Evolutionary conservation across 2,888 invertebrate genomes (phyloP), one percentile per base, ranked within the genome.

Genomic region (Caenorhabditis sp.): DNA sequence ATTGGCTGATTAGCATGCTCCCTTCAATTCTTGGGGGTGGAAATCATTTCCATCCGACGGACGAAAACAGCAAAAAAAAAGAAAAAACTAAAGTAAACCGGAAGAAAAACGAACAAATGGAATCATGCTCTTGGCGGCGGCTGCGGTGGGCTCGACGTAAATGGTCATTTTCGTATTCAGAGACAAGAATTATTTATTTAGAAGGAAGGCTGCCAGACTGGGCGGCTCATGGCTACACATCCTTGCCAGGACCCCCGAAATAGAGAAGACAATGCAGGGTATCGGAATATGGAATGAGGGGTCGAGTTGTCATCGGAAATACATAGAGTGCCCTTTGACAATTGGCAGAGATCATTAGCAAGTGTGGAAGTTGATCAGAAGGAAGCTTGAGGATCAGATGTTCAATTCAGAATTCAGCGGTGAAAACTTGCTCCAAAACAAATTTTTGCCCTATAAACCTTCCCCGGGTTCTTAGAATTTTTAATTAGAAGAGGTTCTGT

Each of bases 161-260:
- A 53, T 28, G 55, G 55, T 28, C 28, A 28, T 55, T 55, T 55
- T 28, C 55, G 28, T 55, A 55, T 55, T 55, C 55, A 26, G 55
- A 20, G n/a, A n/a, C n/a, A n/a, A 9, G 28, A 28, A 55, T 55
- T 28, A 55, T 55, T 55, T 28, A 55, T 55, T 28, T 26, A 55
- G 55, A 28, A 24, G 51, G 55, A 18, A 18, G 47, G 47, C 47
- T 47, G 47, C 47, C 47, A 47, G 47, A 47, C 47, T 47, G 47
- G 47, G 47, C 47, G 47, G 18, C 11, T 1, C 47, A 11, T 3
- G 18, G 9, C 4, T 4, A 20, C 47, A 47, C 40, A 40, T 40
- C 40, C 40, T 18, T 47, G 47, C 5, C 18, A 18, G n/a, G 47
- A 18, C n/a, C 18, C 47, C 5, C 4, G 47, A 47, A 47, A 3